Percentiles rank a stretch among this genome's conserved stretches.
phyloP scores from a whole-genome alignment of 2,797 vertebrate species.

The Streptopelia turtur region DNA sequence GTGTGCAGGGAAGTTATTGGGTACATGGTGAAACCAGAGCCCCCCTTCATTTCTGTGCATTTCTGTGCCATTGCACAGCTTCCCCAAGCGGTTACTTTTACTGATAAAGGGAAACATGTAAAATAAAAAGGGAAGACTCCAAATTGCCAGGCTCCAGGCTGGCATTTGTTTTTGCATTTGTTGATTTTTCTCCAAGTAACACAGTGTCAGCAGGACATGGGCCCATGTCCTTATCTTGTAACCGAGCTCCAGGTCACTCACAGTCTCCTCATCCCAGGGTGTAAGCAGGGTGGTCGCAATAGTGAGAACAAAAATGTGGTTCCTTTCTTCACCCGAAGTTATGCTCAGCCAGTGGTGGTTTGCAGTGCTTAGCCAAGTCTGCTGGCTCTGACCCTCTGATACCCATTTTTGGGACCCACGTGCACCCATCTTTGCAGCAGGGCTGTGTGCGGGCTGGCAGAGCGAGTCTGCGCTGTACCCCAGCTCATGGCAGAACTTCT shows the following conservation, averaged over 20 bases:
- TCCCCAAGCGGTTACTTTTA: neutral
- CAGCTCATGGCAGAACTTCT: neutral
- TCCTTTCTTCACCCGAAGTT: neutral
- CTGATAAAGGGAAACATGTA: neutral
- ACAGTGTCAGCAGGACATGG: neutral
- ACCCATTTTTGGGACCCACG: neutral
- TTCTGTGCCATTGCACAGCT: neutral
- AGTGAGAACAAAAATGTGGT: neutral
- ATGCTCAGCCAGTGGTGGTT: neutral
- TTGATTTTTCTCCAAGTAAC: neutral
- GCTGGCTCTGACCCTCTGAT: neutral
- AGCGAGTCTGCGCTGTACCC: neutral
- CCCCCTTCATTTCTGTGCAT: neutral
- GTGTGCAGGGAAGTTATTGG: neutral
- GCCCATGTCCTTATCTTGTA: neutral
- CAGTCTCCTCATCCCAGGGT: rapidly evolving
- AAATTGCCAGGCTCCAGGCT: neutral
- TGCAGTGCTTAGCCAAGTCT: neutral
- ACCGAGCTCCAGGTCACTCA: neutral
- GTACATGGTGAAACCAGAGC: neutral
- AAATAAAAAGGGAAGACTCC: neutral
- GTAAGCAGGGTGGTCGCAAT: neutral
- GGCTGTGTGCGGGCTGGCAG: rapidly evolving
- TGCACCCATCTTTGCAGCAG: neutral
- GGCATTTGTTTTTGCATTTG: neutral